Conservation (phyloP, 2,113 vertebrate genomes). For the Toxostoma redivivum region DNA sequence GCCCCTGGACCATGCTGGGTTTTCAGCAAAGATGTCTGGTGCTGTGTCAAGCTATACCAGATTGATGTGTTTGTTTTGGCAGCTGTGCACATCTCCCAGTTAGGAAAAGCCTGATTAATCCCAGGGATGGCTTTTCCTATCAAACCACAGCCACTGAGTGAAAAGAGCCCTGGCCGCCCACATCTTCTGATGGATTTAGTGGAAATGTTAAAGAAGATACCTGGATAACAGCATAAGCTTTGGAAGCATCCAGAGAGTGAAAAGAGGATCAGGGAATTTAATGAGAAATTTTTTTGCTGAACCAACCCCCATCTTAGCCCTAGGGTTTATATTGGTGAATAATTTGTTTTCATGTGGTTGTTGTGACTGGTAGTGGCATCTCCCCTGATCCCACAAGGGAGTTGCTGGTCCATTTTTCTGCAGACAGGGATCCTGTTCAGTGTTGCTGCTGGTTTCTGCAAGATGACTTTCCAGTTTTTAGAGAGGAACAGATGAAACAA, state of each 20-base stretch:
- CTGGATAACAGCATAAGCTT: background rate
- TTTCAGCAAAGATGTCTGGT: background rate
- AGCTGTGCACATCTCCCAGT: background rate
- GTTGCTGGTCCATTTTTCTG: background rate
- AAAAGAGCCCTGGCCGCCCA: background rate
- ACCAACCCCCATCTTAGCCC: background rate
- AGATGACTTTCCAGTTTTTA: background rate
- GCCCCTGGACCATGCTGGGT: background rate
- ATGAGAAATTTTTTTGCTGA: background rate
- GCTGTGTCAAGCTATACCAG: background rate
- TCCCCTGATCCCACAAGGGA: background rate
- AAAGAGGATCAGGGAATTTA: background rate
- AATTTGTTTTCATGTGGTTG: background rate
- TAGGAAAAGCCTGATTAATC: background rate
- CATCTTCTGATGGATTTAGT: background rate
- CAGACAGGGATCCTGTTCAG: background rate
- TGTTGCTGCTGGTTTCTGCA: background rate
- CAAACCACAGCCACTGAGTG: background rate
- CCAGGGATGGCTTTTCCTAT: background rate
- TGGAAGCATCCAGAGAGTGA: background rate
- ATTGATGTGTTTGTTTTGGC: slow-evolving; percentile 29
- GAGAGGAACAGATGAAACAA: background rate
- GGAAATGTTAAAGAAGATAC: background rate
- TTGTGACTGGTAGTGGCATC: background rate
- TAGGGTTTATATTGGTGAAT: background rate